phyloP scores from a whole-genome alignment of 2,113 vertebrate species.

The Castor canadensis region DNA sequence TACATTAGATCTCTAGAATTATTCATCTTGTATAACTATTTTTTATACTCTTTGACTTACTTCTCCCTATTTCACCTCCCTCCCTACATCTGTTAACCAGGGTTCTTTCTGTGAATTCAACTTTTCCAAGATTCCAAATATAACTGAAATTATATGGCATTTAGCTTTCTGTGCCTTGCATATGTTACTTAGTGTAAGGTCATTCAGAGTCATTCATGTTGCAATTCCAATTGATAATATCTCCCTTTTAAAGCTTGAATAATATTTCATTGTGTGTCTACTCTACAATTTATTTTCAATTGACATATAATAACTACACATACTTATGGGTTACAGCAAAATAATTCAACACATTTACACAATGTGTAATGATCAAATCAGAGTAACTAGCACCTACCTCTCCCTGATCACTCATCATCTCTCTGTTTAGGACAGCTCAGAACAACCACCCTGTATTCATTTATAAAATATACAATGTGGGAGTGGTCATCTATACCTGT shows the following conservation, averaged over 20 bases:
- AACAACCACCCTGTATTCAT: not conserved
- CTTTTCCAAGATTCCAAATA: not conserved
- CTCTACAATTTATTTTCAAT: too few relatives aligned
- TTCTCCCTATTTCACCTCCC: not conserved
- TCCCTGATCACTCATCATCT: not conserved
- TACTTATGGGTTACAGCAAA: too few relatives aligned
- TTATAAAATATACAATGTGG: not conserved
- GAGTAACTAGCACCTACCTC: not conserved
- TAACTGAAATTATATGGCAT: too few relatives aligned
- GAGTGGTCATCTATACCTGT: not conserved
- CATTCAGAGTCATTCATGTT: not conserved
- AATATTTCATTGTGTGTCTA: too few relatives aligned
- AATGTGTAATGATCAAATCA: too few relatives aligned
- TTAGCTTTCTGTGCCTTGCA: not conserved
- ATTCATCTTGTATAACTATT: not conserved
- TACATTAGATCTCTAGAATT: not conserved
- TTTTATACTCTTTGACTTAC: not conserved
- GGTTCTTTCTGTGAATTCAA: not conserved
- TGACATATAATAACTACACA: too few relatives aligned
- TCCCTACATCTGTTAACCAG: not conserved
- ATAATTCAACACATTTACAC: too few relatives aligned
- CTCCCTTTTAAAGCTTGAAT: not conserved
- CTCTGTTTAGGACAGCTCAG: too few relatives aligned
- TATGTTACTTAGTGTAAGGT: not conserved
- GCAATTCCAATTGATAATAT: not conserved